These are phyloP conservation scores for Telmatochromis sp. DNA, from an alignment of 2,113 vertebrate species.

Conservation along the genomic window DNA sequence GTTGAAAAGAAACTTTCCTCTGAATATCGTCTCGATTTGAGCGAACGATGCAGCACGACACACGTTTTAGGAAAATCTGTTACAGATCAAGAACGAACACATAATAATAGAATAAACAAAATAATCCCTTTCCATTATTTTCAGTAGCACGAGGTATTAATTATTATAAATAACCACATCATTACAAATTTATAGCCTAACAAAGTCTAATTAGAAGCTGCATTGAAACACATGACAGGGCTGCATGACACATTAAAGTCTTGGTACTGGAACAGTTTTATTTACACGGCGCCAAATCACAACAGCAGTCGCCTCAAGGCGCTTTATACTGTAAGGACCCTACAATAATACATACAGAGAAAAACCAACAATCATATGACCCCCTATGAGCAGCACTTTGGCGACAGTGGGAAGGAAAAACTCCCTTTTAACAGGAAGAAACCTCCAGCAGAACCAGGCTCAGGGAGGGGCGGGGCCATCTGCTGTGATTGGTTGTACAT, in stretches of 20 bases:
- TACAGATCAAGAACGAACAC: background rate
- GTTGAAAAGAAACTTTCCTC: background rate
- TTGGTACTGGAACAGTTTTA: background rate
- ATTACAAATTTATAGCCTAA: background rate
- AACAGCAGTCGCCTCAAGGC: accelerated
- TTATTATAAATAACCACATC: background rate
- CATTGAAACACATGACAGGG: background rate
- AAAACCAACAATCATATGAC: accelerated
- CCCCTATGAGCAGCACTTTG: background rate
- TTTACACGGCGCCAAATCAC: background rate
- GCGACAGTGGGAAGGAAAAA: background rate
- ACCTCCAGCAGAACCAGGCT: accelerated
- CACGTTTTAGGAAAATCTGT: background rate
- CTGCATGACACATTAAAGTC: accelerated
- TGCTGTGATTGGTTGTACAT: background rate
- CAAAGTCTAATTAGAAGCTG: background rate
- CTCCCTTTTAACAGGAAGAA: background rate
- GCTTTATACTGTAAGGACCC: background rate
- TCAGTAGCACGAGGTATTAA: background rate
- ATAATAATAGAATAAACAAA: background rate
- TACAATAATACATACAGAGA: accelerated
- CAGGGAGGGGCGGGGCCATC: background rate
- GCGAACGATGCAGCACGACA: background rate
- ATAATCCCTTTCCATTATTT: background rate
- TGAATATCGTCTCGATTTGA: background rate